Evolutionary conservation across 1,140 invertebrate genomes (phyloP).

Genomic region (Calephelis nemesis): DNA sequence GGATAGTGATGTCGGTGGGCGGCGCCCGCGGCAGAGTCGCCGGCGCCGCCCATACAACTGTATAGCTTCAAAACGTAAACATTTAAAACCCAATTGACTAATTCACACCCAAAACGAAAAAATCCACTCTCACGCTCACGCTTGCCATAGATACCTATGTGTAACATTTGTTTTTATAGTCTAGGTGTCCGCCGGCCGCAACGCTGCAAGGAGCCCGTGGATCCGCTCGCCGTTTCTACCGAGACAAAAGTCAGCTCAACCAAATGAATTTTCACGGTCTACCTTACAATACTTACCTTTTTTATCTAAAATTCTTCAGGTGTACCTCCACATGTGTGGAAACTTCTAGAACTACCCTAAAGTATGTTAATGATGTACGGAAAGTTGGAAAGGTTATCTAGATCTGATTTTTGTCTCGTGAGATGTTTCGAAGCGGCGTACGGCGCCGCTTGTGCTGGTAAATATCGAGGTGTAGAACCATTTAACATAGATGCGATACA

Average conservation of each 20-base stretch:
- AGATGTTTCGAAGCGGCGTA: conserved; percentile 67
- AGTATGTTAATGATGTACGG: neutral
- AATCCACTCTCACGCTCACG: conserved; percentile 78
- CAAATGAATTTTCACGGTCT: conserved; percentile 36
- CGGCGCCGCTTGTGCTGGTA: conserved; percentile 72
- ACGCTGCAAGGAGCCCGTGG: conserved; percentile 62
- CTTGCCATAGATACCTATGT: conserved; percentile 79
- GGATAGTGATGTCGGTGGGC: conserved; percentile 64
- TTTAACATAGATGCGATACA: conserved; percentile 70
- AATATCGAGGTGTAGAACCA: conserved; percentile 73
- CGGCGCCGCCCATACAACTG: conserved; percentile 68
- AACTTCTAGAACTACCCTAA: conserved; percentile 19
- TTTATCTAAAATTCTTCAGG: neutral
- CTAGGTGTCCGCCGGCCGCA: conserved; percentile 69
- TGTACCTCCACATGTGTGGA: neutral
- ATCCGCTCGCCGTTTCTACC: conserved; percentile 74
- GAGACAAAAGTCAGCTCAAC: conserved; percentile 77
- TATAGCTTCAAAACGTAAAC: conserved; percentile 77
- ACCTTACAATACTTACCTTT: conserved; percentile 35
- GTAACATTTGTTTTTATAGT: conserved; percentile 76
- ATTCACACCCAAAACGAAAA: conserved; percentile 78
- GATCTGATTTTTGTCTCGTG: conserved; percentile 78
- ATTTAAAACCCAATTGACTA: conserved; percentile 79
- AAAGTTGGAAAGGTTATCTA: no score
- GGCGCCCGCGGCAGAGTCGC: conserved; percentile 54